These are phyloP conservation scores for Canis aureus DNA, from an alignment of 2,113 vertebrate genomes.

Conservation along the genomic window DNA sequence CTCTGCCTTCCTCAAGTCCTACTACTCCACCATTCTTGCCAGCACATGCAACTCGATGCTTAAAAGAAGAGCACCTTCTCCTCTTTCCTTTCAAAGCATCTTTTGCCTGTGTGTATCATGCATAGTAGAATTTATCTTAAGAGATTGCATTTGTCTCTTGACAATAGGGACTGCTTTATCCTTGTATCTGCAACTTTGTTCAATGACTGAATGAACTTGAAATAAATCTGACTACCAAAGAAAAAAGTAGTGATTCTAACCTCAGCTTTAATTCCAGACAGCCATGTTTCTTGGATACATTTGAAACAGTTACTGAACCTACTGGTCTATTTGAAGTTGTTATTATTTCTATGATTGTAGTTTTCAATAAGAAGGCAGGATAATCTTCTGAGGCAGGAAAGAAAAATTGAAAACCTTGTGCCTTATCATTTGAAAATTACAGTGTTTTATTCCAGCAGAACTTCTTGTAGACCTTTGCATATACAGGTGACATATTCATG, in stretches of 20 bases:
- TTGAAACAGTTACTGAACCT: not conserved
- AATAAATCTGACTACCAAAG: slow-evolving; percentile 1
- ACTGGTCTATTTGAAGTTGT: not conserved
- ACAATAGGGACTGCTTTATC: not conserved
- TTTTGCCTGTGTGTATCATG: not conserved
- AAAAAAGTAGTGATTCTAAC: not conserved
- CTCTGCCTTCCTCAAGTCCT: not conserved
- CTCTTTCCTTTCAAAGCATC: not conserved
- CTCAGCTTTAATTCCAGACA: not conserved
- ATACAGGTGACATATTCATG: not conserved
- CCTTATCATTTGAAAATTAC: slow-evolving; percentile 7
- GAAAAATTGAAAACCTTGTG: not conserved
- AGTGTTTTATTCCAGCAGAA: slow-evolving; percentile 12
- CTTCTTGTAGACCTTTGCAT: not conserved
- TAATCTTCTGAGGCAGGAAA: slow-evolving; percentile 6
- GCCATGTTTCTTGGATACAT: not conserved
- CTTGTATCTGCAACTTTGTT: not conserved
- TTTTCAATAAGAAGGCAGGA: slow-evolving; percentile 23
- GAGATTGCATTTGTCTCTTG: not conserved
- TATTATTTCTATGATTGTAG: not conserved
- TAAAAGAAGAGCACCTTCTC: not conserved
- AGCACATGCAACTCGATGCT: not conserved
- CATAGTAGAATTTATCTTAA: not conserved
- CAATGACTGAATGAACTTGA: slow-evolving; percentile 2
- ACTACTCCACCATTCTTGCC: not conserved